Base-by-base conservation (phyloP, 1,140 invertebrate species). In the Steinernema feltiae region DNA sequence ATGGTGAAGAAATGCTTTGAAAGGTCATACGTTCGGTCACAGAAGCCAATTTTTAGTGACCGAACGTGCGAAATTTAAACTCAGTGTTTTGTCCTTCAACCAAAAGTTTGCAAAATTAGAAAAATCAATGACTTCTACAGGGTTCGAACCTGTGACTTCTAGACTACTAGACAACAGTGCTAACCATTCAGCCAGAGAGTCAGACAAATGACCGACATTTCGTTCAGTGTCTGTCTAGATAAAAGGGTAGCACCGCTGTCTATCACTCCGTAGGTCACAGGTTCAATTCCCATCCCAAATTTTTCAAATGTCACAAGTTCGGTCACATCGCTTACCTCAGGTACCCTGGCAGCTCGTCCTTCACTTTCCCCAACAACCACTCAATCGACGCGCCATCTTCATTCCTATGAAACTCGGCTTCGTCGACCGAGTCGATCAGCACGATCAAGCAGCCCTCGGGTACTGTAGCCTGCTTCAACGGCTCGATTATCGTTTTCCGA, bases 331-430 rank as follows among this genome's bases (percentile, higher is more conserved):
- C 97, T 89, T 27, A 97, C 89, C 95, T 96, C 30, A 98, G 87
- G 94, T 94, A 97, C 24, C 90, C 87, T 0, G 95, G 95, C 86
- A 95, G 93, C 84, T 92, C 91, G 1, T 91, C 89, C 12, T 92
- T 90, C 82, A 96, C 93, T 79, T 91, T 90, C 0, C 90, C 90
- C 18, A 98, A 87, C 86, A 98, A 97, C 0, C 92, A 92, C 0
- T 93, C 92, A 69, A 98, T 92, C 0, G 94, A 95, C 83, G 95
- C 92, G 0, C 94, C 94, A 83, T 94, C 91, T 86, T 96, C 94
- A 0, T 94, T 93, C 81, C 93, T 85, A 87, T 96, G 94, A 85
- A 95, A 96, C 84, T 97, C 94, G 0, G 94, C 94, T 87, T 97
- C 94, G 85, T 94, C 94, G n/a, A 97, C 87, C 0, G 92, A 93